A percentile compares a stretch with the other conserved stretches of the same genome.
Conservation (phyloP, 2,113 vertebrate genomes). For the Nansenia antarctica region DNA sequence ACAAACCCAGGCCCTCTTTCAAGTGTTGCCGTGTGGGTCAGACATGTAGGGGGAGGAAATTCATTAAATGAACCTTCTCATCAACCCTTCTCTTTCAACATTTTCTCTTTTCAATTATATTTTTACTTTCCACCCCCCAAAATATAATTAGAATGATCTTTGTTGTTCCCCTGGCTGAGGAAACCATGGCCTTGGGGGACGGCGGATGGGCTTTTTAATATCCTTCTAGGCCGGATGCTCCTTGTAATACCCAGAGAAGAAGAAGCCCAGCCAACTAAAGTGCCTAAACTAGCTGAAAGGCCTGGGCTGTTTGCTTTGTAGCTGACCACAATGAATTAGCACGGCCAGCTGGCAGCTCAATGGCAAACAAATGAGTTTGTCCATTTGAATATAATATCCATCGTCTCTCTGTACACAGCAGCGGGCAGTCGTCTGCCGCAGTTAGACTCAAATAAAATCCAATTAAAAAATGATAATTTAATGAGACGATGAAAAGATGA, state of each 20-base stretch:
- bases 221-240: background rate
- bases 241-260: background rate
- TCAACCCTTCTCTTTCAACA: background rate
- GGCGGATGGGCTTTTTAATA: too few relatives aligned
- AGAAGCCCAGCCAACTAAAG: background rate
- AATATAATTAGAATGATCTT: background rate
- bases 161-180: background rate
- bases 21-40: background rate
- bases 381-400: constrained; percentile 55
- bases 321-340: constrained; percentile 12
- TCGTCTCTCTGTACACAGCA: constrained; percentile 23
- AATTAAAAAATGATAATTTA: too few relatives aligned
- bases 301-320: constrained; percentile 27
- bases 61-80: background rate
- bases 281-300: background rate
- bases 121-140: background rate
- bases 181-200: too few relatives aligned
- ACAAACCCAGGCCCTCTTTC: background rate
- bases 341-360: constrained; percentile 24
- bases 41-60: background rate
- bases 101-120: background rate
- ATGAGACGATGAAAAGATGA: too few relatives aligned
- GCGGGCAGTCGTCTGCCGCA: constrained; percentile 32
- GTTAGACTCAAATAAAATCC: constrained; percentile 36
- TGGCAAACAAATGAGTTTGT: constrained; percentile 30